These are phyloP conservation scores for Drosophila kambysellisi DNA, from an alignment of 2,888 invertebrate genomes.

Conservation along the genomic window DNA sequence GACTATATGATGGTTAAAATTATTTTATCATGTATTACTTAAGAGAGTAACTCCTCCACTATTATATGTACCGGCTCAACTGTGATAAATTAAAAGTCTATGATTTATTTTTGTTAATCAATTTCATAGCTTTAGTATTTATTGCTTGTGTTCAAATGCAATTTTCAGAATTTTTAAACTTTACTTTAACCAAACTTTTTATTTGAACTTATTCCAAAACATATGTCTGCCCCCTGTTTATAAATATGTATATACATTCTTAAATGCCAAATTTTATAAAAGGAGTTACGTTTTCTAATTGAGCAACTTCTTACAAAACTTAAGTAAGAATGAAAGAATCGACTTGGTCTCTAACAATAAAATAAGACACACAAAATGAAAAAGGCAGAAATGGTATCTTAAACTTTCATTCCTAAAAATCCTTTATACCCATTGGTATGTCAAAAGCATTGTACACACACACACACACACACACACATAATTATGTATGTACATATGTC, in stretches of 20 bases:
- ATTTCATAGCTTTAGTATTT: not conserved
- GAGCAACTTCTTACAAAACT: not conserved
- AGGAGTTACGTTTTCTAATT: not conserved
- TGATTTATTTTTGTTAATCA: not conserved
- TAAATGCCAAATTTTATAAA: not conserved
- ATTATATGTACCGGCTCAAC: too few species aligned
- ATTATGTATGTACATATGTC: not conserved
- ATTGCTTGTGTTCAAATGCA: not conserved
- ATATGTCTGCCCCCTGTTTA: not conserved
- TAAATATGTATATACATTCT: not conserved
- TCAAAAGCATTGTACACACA: not conserved
- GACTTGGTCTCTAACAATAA: not conserved
- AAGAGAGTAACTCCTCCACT: too few species aligned
- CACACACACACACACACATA: not conserved
- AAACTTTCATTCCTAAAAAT: not conserved
- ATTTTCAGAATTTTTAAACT: not conserved
- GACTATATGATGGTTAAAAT: too few species aligned
- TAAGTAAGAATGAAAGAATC: not conserved
- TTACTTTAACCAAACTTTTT: not conserved
- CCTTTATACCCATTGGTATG: not conserved
- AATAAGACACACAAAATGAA: not conserved
- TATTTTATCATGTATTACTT: too few species aligned
- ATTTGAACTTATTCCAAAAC: not conserved
- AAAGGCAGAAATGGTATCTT: not conserved
- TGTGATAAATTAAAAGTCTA: not conserved